Evolutionary conservation across 2,113 vertebrate genomes (phyloP).

Genomic region (Dromiciops gliroides): DNA sequence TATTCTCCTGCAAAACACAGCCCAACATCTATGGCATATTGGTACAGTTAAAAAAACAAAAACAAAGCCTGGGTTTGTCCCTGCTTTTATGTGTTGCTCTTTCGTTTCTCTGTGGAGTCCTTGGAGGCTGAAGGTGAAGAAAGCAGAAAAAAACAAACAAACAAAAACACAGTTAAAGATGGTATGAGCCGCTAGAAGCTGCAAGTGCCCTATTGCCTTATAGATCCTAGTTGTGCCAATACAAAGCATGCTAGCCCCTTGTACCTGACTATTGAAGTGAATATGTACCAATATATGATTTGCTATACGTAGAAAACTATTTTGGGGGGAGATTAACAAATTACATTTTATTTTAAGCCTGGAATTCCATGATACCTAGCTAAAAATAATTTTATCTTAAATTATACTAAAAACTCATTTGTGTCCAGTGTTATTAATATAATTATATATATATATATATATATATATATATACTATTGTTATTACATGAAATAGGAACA

Average conservation of each 20-base stretch:
- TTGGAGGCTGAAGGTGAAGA: neutral
- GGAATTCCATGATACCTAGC: neutral
- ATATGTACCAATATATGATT: neutral
- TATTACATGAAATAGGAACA: constrained; percentile 17
- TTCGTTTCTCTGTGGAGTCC: neutral
- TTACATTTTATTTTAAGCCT: neutral
- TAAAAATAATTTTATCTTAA: neutral
- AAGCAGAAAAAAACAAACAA: too few relatives aligned
- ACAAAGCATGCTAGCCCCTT: neutral
- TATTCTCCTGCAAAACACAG: neutral
- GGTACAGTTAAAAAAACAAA: neutral
- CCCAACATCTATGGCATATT: neutral
- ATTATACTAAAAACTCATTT: neutral
- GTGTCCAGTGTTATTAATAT: neutral
- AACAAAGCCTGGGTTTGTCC: neutral
- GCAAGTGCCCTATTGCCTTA: neutral
- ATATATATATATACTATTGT: constrained; percentile 11
- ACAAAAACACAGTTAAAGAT: neutral
- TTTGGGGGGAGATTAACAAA: neutral
- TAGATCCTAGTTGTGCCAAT: neutral
- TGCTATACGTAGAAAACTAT: neutral
- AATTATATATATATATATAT: too few relatives aligned
- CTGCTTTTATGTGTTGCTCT: neutral
- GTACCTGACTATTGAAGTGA: neutral
- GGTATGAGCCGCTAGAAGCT: neutral